A percentile compares a stretch with the other conserved stretches of the same genome.
phyloP scores from a whole-genome alignment of 2,797 vertebrate genomes.

The Arnoldichthys spilopterus region DNA sequence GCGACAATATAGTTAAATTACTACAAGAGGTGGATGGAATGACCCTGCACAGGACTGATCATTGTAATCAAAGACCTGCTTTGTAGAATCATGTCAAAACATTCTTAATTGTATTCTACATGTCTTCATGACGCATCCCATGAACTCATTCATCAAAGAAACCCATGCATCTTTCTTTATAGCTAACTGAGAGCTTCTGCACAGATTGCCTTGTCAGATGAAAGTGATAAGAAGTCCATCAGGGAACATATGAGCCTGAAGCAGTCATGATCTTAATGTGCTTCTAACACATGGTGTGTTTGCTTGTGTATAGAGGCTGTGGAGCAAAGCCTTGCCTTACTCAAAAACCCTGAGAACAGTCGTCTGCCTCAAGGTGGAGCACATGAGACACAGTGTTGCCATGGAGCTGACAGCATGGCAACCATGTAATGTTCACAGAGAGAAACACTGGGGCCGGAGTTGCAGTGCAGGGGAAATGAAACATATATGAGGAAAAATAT shows the following conservation, averaged over 20 bases:
- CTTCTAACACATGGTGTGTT: constrained; percentile 14
- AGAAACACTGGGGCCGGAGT: constrained; percentile 17
- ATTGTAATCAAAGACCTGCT: neutral
- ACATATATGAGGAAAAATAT: constrained; percentile 35
- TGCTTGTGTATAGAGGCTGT: constrained; percentile 15
- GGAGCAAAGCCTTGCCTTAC: constrained; percentile 11
- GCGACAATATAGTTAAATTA: neutral
- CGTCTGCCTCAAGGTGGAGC: constrained; percentile 54
- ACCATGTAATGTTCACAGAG: constrained; percentile 31
- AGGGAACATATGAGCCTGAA: neutral
- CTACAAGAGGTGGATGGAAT: neutral
- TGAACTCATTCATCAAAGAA: constrained; percentile 7
- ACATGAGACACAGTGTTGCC: constrained; percentile 47
- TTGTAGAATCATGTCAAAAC: neutral
- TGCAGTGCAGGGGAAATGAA: constrained; percentile 34
- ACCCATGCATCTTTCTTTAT: neutral
- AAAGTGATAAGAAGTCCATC: constrained; percentile 19
- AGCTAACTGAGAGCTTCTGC: constrained; percentile 4
- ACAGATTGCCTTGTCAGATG: constrained; percentile 8
- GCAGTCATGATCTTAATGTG: constrained; percentile 26
- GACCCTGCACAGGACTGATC: neutral
- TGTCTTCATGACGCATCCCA: neutral
- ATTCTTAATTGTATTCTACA: neutral
- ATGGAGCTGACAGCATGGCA: constrained; percentile 44
- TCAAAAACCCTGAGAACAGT: constrained; percentile 16